Evolutionary conservation across 2,888 invertebrate genomes (phyloP).

Genomic region (Myopa tessellatipennis): DNA sequence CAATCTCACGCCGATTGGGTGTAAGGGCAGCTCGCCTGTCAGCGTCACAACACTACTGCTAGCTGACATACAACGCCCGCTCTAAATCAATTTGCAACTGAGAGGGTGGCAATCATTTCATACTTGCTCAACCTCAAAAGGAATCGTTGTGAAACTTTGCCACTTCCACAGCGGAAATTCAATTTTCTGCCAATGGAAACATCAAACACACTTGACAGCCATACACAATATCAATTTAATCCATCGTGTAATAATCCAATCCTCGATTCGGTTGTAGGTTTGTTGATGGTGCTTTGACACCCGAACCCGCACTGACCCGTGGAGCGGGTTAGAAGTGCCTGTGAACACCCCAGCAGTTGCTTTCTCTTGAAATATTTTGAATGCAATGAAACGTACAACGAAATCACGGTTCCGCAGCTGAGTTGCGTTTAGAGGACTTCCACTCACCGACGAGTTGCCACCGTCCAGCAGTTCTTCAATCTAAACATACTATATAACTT

Average conservation of each 20-base stretch:
- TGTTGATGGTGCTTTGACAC: conserved; percentile 23
- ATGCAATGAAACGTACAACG: no score
- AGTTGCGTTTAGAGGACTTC: no score
- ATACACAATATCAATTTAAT: conserved; percentile 31
- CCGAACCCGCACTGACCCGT: no score
- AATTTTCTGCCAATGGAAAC: conserved; percentile 35
- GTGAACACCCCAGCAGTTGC: no score
- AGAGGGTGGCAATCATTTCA: conserved; percentile 32
- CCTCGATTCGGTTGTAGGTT: conserved; percentile 23
- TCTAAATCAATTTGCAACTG: conserved; percentile 41
- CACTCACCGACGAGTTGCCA: no score
- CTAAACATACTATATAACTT: no score
- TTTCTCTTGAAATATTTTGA: no score
- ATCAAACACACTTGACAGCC: conserved; percentile 1
- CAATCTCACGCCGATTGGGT: background rate
- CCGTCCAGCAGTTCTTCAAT: no score
- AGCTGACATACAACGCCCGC: conserved; percentile 16
- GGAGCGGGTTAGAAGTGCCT: background rate
- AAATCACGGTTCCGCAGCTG: no score
- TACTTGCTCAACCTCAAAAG: conserved; percentile 18
- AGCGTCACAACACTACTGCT: background rate
- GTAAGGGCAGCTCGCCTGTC: background rate
- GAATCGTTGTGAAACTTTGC: conserved; percentile 23
- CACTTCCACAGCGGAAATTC: conserved; percentile 31
- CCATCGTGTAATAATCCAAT: conserved; percentile 36